Conservation (phyloP, 1,140 invertebrate species). For the Drosophila nigrodunni region DNA sequence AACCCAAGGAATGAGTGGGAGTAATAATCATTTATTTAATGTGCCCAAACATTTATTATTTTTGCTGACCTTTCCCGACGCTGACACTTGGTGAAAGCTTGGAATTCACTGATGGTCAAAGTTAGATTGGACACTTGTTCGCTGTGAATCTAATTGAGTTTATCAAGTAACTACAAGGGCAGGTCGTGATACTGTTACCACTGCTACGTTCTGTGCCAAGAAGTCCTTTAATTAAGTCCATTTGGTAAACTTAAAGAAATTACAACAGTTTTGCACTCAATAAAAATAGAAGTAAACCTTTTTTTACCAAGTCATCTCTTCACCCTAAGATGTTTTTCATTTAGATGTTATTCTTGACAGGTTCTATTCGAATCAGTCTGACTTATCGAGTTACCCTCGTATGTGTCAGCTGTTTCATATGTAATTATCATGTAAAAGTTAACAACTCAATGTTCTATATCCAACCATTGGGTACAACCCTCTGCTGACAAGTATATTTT, state of each 20-base stretch:
- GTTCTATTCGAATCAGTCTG: background rate
- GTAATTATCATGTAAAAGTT: conserved; percentile 36
- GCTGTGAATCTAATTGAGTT: conserved; percentile 78
- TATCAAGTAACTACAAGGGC: conserved; percentile 13
- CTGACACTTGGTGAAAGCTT: background rate
- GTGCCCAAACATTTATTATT: conserved; percentile 74
- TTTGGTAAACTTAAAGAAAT: too few relatives aligned
- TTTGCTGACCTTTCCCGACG: conserved; percentile 53
- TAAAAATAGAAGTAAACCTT: background rate
- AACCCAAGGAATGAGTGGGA: background rate
- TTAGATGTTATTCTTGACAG: conserved; percentile 3
- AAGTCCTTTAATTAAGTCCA: too few relatives aligned
- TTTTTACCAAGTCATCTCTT: background rate
- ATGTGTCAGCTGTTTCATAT: conserved; percentile 18
- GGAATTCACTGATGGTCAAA: conserved; percentile 65
- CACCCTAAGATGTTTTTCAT: background rate
- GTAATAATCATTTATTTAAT: conserved; percentile 83
- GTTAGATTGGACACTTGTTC: conserved; percentile 80
- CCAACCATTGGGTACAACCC: background rate
- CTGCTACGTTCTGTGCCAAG: background rate
- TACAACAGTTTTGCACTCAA: too few relatives aligned
- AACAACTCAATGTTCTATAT: conserved; percentile 57
- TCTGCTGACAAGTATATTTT: conserved; percentile 10
- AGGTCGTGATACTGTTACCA: background rate
- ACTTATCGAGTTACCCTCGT: conserved; percentile 7